Evolutionary conservation across 1,140 invertebrate species (phyloP), one percentile per base, ranked within the genome.

Genomic region (Drosophila ananassae): DNA sequence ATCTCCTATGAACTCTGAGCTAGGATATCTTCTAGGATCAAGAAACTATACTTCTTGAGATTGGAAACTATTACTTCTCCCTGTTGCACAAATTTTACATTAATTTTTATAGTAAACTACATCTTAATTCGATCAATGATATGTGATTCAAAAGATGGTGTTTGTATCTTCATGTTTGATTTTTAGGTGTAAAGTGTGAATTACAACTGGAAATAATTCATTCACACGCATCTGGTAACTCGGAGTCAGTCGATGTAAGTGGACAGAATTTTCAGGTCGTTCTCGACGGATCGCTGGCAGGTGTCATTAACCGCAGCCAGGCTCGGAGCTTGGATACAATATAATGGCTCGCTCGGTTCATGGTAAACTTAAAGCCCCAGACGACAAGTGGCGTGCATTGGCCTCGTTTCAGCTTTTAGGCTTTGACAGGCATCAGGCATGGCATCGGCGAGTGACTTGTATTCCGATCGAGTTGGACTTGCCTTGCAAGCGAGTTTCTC

Each of bases 391-490:
- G 55, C 68, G 68, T 72, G 67, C 68, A 72, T 46, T 72, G 68
- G 67, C 68, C 68, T 60, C 68, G 68, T 72, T 72, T 69, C 54
- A 25, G 58, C 60, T 50, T 72, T 72, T 46, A 51, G 66, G 55
- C 68, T 72, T 44, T 72, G 68, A 72, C 68, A 72, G 66, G 67
- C 64, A 60, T 72, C 68, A 72, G 67, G 39, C 68, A 60, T 59
- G 67, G 39, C 68, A 60, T 59, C 67, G 37, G 67, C 30, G 50
- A 67, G 61, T 55, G 53, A 32, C 39, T 68, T 68, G 63, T 30
- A 67, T 69, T 69, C 22, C 64, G 63, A 57, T 69, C 66, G 21
- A 69, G 63, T 56, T 68, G 28, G 50, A 30, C 32, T 53, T 52
- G 28, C 61, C 53, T 17, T 67, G 30, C 66, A 55, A 47, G 25